These are phyloP conservation scores for Leptinotarsa defecta DNA, from an alignment of 1,140 invertebrate genomes.

Conservation along the genomic window DNA sequence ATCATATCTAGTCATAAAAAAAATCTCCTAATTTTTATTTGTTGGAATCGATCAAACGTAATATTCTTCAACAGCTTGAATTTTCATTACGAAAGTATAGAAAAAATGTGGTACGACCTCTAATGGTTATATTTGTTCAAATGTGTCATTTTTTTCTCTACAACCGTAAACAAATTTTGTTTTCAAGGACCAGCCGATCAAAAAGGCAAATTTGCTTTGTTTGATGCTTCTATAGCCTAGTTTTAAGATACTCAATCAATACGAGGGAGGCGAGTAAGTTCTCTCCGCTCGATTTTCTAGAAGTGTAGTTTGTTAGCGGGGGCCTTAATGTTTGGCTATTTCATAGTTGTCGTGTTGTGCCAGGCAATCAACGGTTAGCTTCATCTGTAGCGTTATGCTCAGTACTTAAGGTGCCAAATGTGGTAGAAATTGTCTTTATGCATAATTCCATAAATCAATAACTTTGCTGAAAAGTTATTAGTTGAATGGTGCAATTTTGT, in stretches of 20 bases:
- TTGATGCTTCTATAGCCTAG: conserved; percentile 27
- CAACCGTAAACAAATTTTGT: neutral
- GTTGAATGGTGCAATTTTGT: neutral
- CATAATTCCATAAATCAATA: conserved; percentile 33
- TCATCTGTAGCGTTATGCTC: conserved; percentile 44
- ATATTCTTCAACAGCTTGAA: neutral
- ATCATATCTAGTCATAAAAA: too few species aligned
- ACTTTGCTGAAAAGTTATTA: neutral
- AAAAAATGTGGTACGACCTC: neutral
- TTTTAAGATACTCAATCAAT: conserved; percentile 38
- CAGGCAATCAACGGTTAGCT: conserved; percentile 52
- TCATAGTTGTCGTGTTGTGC: conserved; percentile 53
- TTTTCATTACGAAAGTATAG: neutral
- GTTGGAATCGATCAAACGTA: neutral
- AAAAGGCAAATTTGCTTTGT: neutral
- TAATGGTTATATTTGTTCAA: neutral
- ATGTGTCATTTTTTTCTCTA: neutral
- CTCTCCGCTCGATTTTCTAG: conserved; percentile 11
- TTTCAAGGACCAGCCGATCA: neutral
- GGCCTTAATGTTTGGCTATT: conserved; percentile 51
- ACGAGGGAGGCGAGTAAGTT: conserved; percentile 18
- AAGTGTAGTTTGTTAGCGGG: conserved; percentile 45
- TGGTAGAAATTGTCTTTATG: conserved; percentile 33
- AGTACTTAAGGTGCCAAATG: conserved; percentile 40
- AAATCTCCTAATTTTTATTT: too few species aligned